Base-by-base conservation (phyloP, 2,113 vertebrate species). In the Burhinus bistriatus region DNA sequence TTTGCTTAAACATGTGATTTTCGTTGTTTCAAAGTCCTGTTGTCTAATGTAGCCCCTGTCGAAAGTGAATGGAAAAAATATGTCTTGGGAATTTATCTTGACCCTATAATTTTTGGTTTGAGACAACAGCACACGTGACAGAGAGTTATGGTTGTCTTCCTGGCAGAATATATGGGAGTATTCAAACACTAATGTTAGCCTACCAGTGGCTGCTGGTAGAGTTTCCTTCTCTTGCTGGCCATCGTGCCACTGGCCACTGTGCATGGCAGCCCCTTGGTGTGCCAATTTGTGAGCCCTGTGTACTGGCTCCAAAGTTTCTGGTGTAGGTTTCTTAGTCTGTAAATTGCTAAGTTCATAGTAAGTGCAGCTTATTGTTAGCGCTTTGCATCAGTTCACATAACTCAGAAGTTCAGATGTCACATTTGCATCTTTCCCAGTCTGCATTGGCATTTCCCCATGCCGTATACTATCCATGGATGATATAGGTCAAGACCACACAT, bases 351-450 rank as follows among this genome's bases (percentile, higher is more conserved):
- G 42, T 42, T 36, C 0, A 0, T 21, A 15, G 40, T 15, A 54
- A 71, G 7, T 16, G 22, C 30, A 2, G 2, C 44, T 66, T 75
- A 23, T 25, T 69, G 13, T 65, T 52, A n/a, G n/a, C 0, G 0
- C 21, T 79, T 80, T 62, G 19, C 4, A 8, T 72, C 27, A 12
- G 52, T 64, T 91, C 3, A 1, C 1, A 19, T 15, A 68, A 34
- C 57, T 66, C 57, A 0, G 15, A 68, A 87, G 57, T 71, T 85
- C 20, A 58, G 45, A 4, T 3, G 5, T 38, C 12, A 5, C 3
- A 0, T 14, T 22, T 58, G 68, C 32, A 20, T 81, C 87, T 93
- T 80, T 42, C 42, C 30, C 25, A 12, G 36, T 29, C 30, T 78
- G 29, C 5, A 0, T 27, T 23, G 45, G 77, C 44, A 44, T 72